Evolutionary conservation across 2,888 invertebrate genomes (phyloP), one percentile per base, ranked within the genome.

Genomic region (Tricholauxania praeusta): DNA sequence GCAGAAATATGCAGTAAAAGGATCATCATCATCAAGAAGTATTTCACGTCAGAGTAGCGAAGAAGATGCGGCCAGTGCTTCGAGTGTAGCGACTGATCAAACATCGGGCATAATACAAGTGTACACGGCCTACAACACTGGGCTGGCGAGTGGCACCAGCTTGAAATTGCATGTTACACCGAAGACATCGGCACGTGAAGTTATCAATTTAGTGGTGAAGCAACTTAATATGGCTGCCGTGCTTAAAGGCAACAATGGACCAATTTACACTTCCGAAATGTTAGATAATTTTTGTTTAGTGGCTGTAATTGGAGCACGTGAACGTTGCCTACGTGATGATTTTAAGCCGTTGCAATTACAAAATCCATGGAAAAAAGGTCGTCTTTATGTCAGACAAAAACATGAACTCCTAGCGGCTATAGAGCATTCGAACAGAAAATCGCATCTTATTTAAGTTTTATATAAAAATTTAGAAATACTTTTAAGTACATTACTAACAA

Each of bases 61-160:
- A 65, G 85, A 85, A 71, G 84, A 83, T 48, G 80, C 80, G 0
- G 81, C 83, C 69, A 81, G 84, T 75, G 81, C 82, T 51, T 82
- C 82, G 69, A 82, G 82, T 68, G 72, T 82, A 15, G 78, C 80
- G 71, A 73, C 79, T 3, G 80, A 84, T 28, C 80, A 78, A 19
- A 64, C 71, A 5, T 81, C 87, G 1, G 86, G 86, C 39, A 88
- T 88, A 10, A 89, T 92, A 49, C 92, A 98, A 90, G 97, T 99
- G 10, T 98, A 94, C 84, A 97, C 98, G 8, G 98, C 98, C 0
- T 99, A 98, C 86, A 96, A 98, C 79, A 97, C 97, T 0, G 98
- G 98, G 12, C 88, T 99, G 78, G 96, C 97, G 1, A 93, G 92
- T 75, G 98, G 97, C 8, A 97, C 97, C 0, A 96, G 97, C 80